Base-by-base conservation (phyloP, 2,797 vertebrate species). In the Lates japonicus region DNA sequence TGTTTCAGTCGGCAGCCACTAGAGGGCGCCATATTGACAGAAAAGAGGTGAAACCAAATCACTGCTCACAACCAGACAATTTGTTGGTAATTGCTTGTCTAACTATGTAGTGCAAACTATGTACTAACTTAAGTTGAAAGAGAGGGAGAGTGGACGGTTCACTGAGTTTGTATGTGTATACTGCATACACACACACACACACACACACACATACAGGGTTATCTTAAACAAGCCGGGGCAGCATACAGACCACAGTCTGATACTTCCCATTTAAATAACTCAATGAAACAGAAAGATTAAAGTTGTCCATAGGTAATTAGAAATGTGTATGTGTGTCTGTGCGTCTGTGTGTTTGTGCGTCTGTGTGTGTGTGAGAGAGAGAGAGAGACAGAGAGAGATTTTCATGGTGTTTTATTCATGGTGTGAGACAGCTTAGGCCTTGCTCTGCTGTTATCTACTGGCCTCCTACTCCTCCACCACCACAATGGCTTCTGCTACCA, bases 381-480 rank as follows among this genome's bases (percentile, higher is more conserved):
- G 48, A 48, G 69, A 35, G 4, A 48, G 55, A 54, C 72, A 48
- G 12, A 65, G 4, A 55, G 54, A 80, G 39, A 67, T 75, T 74
- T 76, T 44, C 71, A 29, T 63, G 73, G 85, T 82, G 76, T 80
- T 87, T 90, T 84, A 87, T 88, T 88, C 89, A 86, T 71, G 77
- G 42, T 33, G 64, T 69, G 74, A 85, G 87, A 90, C 88, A 89
- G 86, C 76, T 84, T 51, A 74, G 90, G 87, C 90, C 87, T 91
- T 90, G 85, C 89, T 90, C 87, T 82, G 63, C 80, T 82, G 85
- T 93, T 94, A 94, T 95, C 94, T 89, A 78, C 80, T 93, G 89
- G 90, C 91, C 92, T 93, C 84, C 84, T 85, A 82, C 88, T 91
- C 82, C 79, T 85, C 71, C 91, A 90, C 87, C 91, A 87, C 87